These are phyloP conservation scores for Oconnorella tubifera DNA, from an alignment of 2,888 invertebrate species.

Conservation along the genomic window DNA sequence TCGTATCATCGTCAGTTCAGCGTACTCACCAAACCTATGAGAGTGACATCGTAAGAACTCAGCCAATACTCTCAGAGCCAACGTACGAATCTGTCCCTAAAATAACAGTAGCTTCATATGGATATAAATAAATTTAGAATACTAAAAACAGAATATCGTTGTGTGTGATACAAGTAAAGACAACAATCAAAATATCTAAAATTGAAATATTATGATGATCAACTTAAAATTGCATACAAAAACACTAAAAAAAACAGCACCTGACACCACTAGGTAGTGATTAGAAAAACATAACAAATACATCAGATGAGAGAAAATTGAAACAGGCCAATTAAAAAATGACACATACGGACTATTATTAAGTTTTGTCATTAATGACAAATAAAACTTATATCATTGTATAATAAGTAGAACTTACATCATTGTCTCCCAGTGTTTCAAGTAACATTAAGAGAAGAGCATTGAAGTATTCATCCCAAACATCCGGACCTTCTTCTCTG, in stretches of 20 bases:
- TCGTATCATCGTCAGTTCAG: conserved; percentile 83
- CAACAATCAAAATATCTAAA: too few relatives aligned
- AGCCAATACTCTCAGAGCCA: conserved; percentile 75
- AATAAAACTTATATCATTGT: too few relatives aligned
- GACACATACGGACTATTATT: background rate
- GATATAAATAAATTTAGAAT: too few relatives aligned
- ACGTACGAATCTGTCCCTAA: conserved; percentile 57
- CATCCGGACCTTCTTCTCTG: conserved; percentile 50
- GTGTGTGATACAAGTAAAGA: too few relatives aligned
- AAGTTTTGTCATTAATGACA: too few relatives aligned
- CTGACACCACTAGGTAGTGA: too few relatives aligned
- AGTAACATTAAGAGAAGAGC: conserved; percentile 29
- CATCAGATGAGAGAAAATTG: background rate
- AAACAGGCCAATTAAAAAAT: background rate
- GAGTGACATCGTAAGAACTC: conserved; percentile 78
- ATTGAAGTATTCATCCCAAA: conserved; percentile 62
- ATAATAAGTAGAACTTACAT: conserved; percentile 57
- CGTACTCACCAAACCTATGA: conserved; percentile 78
- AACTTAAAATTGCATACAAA: too few relatives aligned
- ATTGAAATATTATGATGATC: too few relatives aligned
- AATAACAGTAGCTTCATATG: too few relatives aligned
- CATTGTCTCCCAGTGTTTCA: conserved; percentile 57
- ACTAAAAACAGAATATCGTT: too few relatives aligned
- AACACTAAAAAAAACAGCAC: too few relatives aligned
- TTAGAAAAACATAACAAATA: background rate